phyloP scores from a whole-genome alignment of 2,113 vertebrate species.

The Sander lucioperca region DNA sequence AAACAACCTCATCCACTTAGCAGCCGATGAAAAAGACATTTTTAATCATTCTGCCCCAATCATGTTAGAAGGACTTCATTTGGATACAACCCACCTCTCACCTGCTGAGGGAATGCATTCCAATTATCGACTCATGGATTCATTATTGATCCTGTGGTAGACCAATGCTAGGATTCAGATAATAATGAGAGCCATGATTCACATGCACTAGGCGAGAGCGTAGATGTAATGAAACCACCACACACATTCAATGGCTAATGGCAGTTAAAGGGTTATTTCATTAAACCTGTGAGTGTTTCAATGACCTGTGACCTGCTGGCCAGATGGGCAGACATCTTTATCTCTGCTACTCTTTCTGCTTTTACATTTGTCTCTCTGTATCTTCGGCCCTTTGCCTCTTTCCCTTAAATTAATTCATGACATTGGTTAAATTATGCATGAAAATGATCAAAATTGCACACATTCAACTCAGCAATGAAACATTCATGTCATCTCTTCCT shows the following conservation, averaged over 20 bases:
- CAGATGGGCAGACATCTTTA: background rate
- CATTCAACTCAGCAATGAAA: constrained; percentile 46
- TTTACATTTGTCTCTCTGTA: background rate
- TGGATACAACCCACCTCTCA: constrained; percentile 16
- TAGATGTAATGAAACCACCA: background rate
- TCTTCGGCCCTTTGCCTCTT: constrained; percentile 15
- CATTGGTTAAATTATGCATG: constrained; percentile 34
- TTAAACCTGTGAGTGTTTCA: constrained; percentile 1
- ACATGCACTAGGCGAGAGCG: background rate
- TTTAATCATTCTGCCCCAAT: constrained; percentile 42
- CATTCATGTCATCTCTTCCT: constrained; percentile 36
- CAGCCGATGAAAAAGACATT: constrained; percentile 21
- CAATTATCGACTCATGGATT: constrained; percentile 44
- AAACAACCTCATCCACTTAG: background rate
- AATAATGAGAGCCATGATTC: constrained; percentile 28
- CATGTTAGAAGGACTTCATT: constrained; percentile 27
- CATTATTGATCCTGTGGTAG: constrained; percentile 47
- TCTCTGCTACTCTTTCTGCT: background rate
- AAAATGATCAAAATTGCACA: constrained; percentile 16
- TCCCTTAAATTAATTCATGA: constrained; percentile 28
- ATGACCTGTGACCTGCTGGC: constrained; percentile 30
- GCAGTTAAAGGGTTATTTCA: constrained; percentile 34
- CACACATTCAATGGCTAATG: background rate
- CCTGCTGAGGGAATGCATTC: constrained; percentile 28
- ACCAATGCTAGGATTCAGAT: constrained; percentile 32